Conservation (phyloP, 23 tunicate genomes). For the Trididemnum clinides region DNA sequence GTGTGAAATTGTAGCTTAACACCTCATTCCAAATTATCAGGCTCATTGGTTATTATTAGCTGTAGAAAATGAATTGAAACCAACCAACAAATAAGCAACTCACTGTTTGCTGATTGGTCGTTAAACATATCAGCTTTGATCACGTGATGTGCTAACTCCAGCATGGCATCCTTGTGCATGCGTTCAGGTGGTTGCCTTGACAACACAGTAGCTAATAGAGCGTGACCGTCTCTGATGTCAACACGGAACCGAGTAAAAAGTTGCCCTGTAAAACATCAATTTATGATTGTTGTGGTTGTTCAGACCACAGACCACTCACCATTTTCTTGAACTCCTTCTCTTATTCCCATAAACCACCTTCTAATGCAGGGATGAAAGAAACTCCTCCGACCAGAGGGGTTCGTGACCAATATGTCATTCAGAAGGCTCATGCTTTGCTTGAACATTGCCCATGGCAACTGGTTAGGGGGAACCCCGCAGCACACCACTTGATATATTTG, state of each 20-base stretch:
- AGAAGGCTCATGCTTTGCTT: conserved; percentile 58
- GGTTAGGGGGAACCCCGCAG: conserved; percentile 49
- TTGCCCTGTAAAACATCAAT: conserved; percentile 36
- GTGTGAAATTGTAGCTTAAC: too few relatives aligned
- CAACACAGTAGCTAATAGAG: conserved; percentile 81
- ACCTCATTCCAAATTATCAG: too few relatives aligned
- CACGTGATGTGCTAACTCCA: conserved; percentile 97
- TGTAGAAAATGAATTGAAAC: too few relatives aligned
- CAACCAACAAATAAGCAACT: too few relatives aligned
- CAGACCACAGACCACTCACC: too few relatives aligned
- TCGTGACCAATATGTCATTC: conserved; percentile 39
- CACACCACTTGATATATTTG: conserved; percentile 78
- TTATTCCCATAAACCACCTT: conserved; percentile 69
- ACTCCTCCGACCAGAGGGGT: conserved; percentile 36
- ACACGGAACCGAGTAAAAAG: conserved; percentile 64
- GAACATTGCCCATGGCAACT: conserved; percentile 63
- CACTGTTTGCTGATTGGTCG: too few relatives aligned
- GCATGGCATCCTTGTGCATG: conserved; percentile 65
- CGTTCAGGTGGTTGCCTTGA: conserved; percentile 62
- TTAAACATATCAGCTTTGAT: conserved; percentile 89
- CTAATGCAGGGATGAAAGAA: conserved; percentile 84
- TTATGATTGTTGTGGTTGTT: too few relatives aligned
- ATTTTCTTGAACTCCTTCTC: too few relatives aligned
- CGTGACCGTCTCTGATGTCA: conserved; percentile 85
- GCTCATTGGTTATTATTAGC: too few relatives aligned